phyloP scores from a whole-genome alignment of 2,797 vertebrate genomes.

The Myripristis murdjan region DNA sequence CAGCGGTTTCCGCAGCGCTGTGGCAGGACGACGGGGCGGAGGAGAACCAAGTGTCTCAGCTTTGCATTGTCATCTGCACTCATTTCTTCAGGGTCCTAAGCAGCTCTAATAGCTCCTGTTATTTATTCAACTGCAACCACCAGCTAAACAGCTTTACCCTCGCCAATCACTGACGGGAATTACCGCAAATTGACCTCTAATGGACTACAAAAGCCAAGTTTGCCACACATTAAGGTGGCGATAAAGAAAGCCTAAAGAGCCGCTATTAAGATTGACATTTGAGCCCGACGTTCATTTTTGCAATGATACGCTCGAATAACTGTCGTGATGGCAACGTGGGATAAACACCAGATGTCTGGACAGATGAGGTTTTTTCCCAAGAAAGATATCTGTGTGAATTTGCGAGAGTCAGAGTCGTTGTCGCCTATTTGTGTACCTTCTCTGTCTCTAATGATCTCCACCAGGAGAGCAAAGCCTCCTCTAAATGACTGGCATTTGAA shows the following conservation, averaged over 20 bases:
- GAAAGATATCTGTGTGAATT: constrained; percentile 58
- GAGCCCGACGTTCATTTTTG: constrained; percentile 78
- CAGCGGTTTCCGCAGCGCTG: background rate
- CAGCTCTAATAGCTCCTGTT: background rate
- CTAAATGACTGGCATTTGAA: constrained; percentile 60
- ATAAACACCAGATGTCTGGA: constrained; percentile 84
- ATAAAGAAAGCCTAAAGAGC: constrained; percentile 58
- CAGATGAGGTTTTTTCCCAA: constrained; percentile 62
- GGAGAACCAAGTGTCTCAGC: background rate
- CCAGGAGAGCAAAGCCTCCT: constrained; percentile 53
- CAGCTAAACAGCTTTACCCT: constrained; percentile 44
- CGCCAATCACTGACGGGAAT: constrained; percentile 46
- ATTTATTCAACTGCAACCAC: constrained; percentile 29
- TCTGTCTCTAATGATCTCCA: constrained; percentile 64
- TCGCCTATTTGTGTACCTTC: constrained; percentile 43
- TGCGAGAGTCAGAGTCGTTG: constrained; percentile 37
- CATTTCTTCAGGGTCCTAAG: background rate
- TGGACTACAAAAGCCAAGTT: constrained; percentile 51
- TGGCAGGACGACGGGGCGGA: background rate
- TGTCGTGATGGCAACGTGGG: constrained; percentile 79
- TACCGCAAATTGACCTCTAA: constrained; percentile 54
- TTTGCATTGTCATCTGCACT: background rate
- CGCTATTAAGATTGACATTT: constrained; percentile 75
- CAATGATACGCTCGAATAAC: constrained; percentile 81
- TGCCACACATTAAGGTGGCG: constrained; percentile 44